Percentiles rank a stretch among this genome's conserved stretches.
These are phyloP conservation scores for Hipposideros larvatus DNA, from an alignment of 2,797 vertebrate species.

Conservation along the genomic window DNA sequence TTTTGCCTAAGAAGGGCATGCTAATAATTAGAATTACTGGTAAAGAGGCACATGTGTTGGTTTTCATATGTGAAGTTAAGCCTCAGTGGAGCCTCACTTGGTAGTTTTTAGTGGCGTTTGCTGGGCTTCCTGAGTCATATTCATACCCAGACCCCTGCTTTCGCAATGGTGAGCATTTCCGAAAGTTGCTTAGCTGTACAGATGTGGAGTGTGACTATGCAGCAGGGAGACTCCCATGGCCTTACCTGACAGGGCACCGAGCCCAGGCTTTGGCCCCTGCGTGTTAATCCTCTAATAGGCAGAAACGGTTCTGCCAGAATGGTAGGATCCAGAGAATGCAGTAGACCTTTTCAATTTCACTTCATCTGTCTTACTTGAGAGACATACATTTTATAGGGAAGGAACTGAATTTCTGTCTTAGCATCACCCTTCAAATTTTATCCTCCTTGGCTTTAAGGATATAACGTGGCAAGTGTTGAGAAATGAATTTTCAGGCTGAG, in stretches of 20 bases:
- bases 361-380: constrained; percentile 42
- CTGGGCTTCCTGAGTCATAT: not conserved
- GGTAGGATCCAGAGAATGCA: not conserved
- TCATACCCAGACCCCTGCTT: not conserved
- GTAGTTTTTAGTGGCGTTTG: not conserved
- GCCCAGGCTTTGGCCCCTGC: not conserved
- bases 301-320: not conserved
- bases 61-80: not conserved
- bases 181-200: not conserved
- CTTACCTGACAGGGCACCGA: not conserved
- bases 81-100: not conserved
- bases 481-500: constrained; percentile 79
- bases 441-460: constrained; percentile 36
- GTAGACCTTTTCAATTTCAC: not conserved
- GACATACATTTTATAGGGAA: constrained; percentile 55
- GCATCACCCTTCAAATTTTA: constrained; percentile 45
- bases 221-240: not conserved
- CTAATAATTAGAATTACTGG: not conserved
- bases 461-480: constrained; percentile 3
- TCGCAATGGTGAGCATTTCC: not conserved
- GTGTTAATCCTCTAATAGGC: not conserved
- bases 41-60: not conserved
- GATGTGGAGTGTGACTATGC: rapidly evolving
- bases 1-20: constrained; percentile 69
- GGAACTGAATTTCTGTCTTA: constrained; percentile 55